These are phyloP conservation scores for Notechis scutatus DNA, from an alignment of 2,113 vertebrate genomes.

Conservation along the genomic window DNA sequence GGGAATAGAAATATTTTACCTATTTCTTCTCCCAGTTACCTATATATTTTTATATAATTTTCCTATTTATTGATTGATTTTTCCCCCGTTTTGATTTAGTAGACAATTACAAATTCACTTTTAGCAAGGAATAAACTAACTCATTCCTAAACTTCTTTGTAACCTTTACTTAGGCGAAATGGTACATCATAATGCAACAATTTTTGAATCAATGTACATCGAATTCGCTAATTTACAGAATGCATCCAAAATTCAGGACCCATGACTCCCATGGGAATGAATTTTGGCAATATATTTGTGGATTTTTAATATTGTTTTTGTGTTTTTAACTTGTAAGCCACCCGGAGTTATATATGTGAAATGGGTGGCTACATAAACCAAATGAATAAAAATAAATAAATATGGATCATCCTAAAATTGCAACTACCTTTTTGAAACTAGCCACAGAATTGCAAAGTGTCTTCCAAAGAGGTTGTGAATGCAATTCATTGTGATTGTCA, in stretches of 20 bases:
- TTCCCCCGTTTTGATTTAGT: not conserved
- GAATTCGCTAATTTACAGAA: not conserved
- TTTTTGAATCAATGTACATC: too few relatives aligned
- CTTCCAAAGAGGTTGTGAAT: constrained; percentile 11
- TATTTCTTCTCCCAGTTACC: not conserved
- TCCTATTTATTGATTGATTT: not conserved
- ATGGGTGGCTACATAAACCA: not conserved
- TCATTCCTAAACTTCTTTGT: too few relatives aligned
- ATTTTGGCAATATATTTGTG: not conserved
- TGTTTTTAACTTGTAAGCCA: not conserved
- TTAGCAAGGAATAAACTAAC: not conserved
- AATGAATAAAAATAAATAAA: not conserved
- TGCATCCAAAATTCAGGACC: not conserved
- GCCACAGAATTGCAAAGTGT: constrained; percentile 11
- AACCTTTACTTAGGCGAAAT: too few relatives aligned
- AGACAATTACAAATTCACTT: not conserved
- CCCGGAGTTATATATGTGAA: not conserved
- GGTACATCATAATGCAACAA: too few relatives aligned
- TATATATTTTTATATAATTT: not conserved
- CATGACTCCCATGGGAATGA: not conserved
- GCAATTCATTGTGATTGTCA: not conserved
- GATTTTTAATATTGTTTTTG: not conserved
- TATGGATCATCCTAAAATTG: constrained; percentile 2
- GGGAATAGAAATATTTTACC: not conserved
- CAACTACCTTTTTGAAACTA: constrained; percentile 29